These are phyloP conservation scores for Ommatoiulus sabulosus DNA, from an alignment of 2,888 invertebrate species.

Conservation along the genomic window DNA sequence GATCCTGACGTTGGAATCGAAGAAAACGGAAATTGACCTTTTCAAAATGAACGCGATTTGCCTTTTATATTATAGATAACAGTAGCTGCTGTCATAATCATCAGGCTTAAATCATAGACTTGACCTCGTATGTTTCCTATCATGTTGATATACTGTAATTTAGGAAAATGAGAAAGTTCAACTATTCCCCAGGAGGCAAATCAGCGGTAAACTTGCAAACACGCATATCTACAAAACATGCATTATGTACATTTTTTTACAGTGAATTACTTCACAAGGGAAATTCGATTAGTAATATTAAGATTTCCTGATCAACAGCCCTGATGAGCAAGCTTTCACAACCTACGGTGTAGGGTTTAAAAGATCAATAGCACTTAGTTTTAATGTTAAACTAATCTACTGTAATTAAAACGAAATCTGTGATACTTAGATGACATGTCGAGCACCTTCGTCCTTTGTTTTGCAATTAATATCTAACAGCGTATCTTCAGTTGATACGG, in stretches of 20 bases:
- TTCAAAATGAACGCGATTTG: no score
- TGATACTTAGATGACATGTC: neutral
- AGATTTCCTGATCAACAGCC: neutral
- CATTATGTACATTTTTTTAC: no score
- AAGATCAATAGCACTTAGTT: neutral
- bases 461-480: neutral
- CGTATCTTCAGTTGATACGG: neutral
- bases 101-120: neutral
- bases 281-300: neutral
- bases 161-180: neutral
- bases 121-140: neutral
- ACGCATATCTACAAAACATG: no score
- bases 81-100: neutral
- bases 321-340: neutral
- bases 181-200: neutral
- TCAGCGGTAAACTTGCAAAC: neutral
- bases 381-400: neutral
- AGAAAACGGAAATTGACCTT: no score
- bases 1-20: no score
- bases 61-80: no score
- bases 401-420: neutral
- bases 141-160: neutral
- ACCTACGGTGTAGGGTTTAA: neutral
- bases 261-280: neutral
- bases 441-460: neutral